Base-by-base conservation (phyloP, 2,888 invertebrate genomes). In the Epinotia demarniana region DNA sequence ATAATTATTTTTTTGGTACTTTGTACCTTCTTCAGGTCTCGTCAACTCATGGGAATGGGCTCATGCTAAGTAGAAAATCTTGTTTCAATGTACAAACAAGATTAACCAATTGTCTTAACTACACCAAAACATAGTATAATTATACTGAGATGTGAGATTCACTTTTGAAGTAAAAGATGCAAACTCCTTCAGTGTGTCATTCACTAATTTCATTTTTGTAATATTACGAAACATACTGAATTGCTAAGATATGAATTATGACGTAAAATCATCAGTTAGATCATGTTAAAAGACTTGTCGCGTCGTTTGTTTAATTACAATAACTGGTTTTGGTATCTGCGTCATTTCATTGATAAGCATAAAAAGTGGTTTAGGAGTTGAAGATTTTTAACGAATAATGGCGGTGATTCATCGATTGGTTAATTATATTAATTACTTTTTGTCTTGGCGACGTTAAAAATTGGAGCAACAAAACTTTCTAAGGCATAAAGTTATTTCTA, bases 291-390 rank as follows among this genome's bases (percentile, higher is more conserved):
- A 78, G 75, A 78, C 81, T 80, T 79, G 80, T 74, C 79, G 81
- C 79, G 76, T 78, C 77, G 72, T 77, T 77, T 77, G 80, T 79
- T 81, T 70, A 58, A 70, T 70, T 70, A 79, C 76, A 78, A 81
- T 81, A 86, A 86, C 86, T 80, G 82, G 86, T 86, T 85, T 79
- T n/a, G 49, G 70, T 19, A 66, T 68, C 75, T 67, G 66, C 76
- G 70, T 58, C 62, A 73, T 72, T 81, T 79, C 74, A 77, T 79
- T 79, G 63, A 77, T 75, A 76, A 70, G 77, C 75, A 75, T 78
- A 74, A 73, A 77, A 58, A 71, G 43, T 16, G 43, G 57, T 57
- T 55, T 61, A 49, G 27, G 67, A 72, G 61, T 27, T 68, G 66
- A 23, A 55, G 63, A 18, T 66, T 71, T 66, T 71, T 67, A 72